Evolutionary conservation across 2,888 invertebrate genomes (phyloP), one percentile per base, ranked within the genome.

Genomic region (Diogma glabrata): DNA sequence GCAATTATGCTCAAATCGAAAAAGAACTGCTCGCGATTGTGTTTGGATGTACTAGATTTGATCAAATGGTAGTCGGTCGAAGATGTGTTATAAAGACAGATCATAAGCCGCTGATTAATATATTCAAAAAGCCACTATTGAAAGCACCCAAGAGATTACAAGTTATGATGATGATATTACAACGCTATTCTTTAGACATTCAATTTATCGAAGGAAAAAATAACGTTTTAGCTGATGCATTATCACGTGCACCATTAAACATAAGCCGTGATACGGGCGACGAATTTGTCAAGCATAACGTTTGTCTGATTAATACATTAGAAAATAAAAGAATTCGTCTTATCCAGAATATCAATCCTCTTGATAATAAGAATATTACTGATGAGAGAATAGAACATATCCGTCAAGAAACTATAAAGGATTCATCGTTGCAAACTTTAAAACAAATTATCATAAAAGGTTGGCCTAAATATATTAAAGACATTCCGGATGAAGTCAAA

Each of bases 181-280:
- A 53, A 49, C 28, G 43, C 9, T 56, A 54, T 54, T 52, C 51
- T 16, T n/a, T 54, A 12, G 14, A 16, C 12, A 36, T 56, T 6
- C 47, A 26, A 17, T 55, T 50, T 40, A 52, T 38, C 14, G 45
- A 51, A 40, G 51, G 54, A n/a, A 52, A 51, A 50, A 50, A 54
- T 50, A 22, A 50, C 6, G 47, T 51, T 40, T 51, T 53, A 30
- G 53, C 52, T 9, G 53, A 55, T 53, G 49, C 50, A 10, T 49
- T 51, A 49, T 52, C 54, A 16, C 12, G 40, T n/a, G 55, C 50
- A 28, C 43, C 9, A 23, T 24, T 12, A n/a, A 17, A 46, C n/a
- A 12, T 4, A n/a, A 17, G 22, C n/a, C 22, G 12, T 22, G 46
- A 3, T 22, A 14, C 23, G 9, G 14, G 12, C 20, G 14, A 12